Conservation (phyloP, 1,140 invertebrate genomes). For the Gonatopus flavifemur region DNA sequence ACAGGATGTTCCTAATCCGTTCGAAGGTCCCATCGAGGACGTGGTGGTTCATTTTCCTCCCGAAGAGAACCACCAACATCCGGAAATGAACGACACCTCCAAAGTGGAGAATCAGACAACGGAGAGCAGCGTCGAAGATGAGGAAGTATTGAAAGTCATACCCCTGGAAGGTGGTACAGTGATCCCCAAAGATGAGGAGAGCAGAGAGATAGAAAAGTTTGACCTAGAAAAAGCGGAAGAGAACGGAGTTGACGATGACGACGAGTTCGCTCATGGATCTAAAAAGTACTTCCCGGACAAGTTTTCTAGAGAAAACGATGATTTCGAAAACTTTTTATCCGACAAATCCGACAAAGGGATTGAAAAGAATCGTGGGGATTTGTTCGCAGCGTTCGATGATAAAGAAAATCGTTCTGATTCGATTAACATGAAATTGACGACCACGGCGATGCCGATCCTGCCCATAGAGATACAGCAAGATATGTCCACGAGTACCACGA, state of each 20-base stretch:
- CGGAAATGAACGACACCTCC: too few relatives aligned
- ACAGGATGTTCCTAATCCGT: constrained; percentile 48
- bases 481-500: constrained; percentile 44
- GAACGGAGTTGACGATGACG: constrained; percentile 47
- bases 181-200: too few relatives aligned
- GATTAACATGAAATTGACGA: constrained; percentile 42
- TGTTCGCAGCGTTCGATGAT: not conserved
- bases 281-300: too few relatives aligned
- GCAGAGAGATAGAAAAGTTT: not conserved
- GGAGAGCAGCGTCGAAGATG: constrained; percentile 1
- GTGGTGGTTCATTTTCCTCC: constrained; percentile 25
- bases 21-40: constrained; percentile 46
- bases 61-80: not conserved
- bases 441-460: constrained; percentile 49
- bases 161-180: constrained; percentile 17
- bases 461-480: constrained; percentile 52
- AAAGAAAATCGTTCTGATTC: constrained; percentile 4
- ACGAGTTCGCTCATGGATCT: too few relatives aligned
- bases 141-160: constrained; percentile 20
- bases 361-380: too few relatives aligned
- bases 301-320: too few relatives aligned
- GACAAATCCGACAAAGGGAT: constrained; percentile 15
- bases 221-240: constrained; percentile 40
- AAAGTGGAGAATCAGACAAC: too few relatives aligned
- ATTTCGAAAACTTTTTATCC: too few relatives aligned